Conservation (phyloP, 2,888 invertebrate species). For the Phyllotreta cruciferae region DNA sequence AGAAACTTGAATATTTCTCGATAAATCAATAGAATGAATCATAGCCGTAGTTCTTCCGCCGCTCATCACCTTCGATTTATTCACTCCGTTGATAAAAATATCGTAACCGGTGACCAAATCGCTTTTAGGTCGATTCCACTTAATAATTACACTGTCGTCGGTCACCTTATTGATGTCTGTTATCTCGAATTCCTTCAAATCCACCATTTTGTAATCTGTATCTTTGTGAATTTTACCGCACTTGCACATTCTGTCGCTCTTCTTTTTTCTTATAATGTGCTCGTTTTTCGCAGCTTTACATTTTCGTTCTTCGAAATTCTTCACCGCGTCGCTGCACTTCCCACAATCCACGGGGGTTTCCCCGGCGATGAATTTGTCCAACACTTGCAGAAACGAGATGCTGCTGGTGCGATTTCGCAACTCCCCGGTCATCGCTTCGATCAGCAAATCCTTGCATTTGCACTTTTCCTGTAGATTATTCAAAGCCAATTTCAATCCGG, state of each 20-base stretch:
- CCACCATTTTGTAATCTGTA: slow-evolving; percentile 38
- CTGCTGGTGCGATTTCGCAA: slow-evolving; percentile 46
- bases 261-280: slow-evolving; percentile 22
- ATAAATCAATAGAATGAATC: slow-evolving; percentile 47
- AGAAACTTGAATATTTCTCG: not conserved
- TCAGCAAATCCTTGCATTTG: slow-evolving; percentile 54
- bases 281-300: slow-evolving; percentile 32
- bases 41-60: slow-evolving; percentile 49
- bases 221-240: slow-evolving; percentile 42
- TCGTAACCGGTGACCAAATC: slow-evolving; percentile 47
- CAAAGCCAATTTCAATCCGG: slow-evolving; percentile 52
- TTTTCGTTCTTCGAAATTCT: slow-evolving; percentile 33
- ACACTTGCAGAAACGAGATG: slow-evolving; percentile 44
- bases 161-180: slow-evolving; percentile 48
- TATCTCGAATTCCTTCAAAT: slow-evolving; percentile 47
- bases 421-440: slow-evolving; percentile 53
- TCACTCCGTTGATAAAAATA: slow-evolving; percentile 48
- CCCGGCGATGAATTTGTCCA: slow-evolving; percentile 32
- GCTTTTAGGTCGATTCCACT: slow-evolving; percentile 46
- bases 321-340: slow-evolving; percentile 37
- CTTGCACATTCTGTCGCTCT: slow-evolving; percentile 32
- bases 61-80: slow-evolving; percentile 49
- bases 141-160: slow-evolving; percentile 50
- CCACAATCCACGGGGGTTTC: slow-evolving; percentile 44
- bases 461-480: slow-evolving; percentile 53